Evolutionary conservation across 2,797 vertebrate genomes (phyloP), one percentile per base, ranked within the genome.

Genomic region (Takifugu rubripes): DNA sequence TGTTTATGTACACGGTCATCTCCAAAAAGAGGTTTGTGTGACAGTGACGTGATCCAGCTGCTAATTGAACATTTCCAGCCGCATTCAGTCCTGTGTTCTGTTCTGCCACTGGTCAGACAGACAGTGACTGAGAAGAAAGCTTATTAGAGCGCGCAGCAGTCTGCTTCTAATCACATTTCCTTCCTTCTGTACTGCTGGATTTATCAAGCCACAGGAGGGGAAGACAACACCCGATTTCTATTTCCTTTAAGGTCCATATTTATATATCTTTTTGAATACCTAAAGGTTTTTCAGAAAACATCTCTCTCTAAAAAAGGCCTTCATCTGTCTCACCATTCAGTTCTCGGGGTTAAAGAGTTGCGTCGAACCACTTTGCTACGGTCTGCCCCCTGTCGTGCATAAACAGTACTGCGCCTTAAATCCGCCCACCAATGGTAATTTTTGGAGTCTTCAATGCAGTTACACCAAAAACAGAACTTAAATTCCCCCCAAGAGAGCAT

Each of bases 81-180:
- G 66, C 47, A 44, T 68, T 69, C 36, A 67, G 55, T 55, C 58
- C 54, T 64, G 68, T 56, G 54, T 45, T 56, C n/a, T 64, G 59
- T 60, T 56, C 49, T 74, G 49, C 51, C 66, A 36, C 57, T 80
- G 78, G 49, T 54, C 49, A 53, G 57, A 60, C 61, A 62, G 36
- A 60, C 61, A 62, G 36, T 67, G 68, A 74, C 75, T 9, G 71
- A 81, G 59, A 70, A 50, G 56, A 83, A 71, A 79, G 80, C 68
- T 79, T 72, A 83, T 83, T 82, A 73, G 33, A 67, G 64, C 73
- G 21, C 67, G 69, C 42, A 40, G 49, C 66, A 64, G 63, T 77
- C 65, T 59, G 69, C 71, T 70, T 12, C 29, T 88, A 86, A 89
- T 87, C 65, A 74, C 59, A 87, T 89, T 87, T 85, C 64, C 83